phyloP scores from a whole-genome alignment of 1,140 invertebrate genomes.

The Drosophila oshimai region DNA sequence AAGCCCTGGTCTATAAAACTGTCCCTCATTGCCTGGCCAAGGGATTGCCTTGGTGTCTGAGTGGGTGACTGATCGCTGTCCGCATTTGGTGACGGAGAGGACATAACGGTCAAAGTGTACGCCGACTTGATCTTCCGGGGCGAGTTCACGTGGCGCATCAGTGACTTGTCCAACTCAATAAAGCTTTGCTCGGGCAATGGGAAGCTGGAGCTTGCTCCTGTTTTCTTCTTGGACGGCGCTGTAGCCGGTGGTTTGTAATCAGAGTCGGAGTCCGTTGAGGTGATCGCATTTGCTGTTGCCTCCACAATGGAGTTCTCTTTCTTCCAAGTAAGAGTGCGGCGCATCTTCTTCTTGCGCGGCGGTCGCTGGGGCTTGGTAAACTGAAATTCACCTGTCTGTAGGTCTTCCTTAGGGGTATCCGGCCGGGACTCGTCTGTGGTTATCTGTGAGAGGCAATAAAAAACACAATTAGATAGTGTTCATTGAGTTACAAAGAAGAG shows the following conservation, averaged over 20 bases:
- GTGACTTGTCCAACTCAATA: conserved; percentile 59
- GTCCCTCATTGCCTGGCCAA: conserved; percentile 44
- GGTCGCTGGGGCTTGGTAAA: conserved; percentile 60
- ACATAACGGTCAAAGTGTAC: conserved; percentile 65
- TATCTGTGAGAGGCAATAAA: conserved; percentile 27
- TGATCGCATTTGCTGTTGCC: conserved; percentile 50
- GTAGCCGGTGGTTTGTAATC: conserved; percentile 38
- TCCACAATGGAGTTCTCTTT: conserved; percentile 75
- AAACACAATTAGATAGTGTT: background rate
- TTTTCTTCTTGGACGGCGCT: conserved; percentile 43
- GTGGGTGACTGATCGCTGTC: conserved; percentile 62
- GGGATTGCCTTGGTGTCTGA: conserved; percentile 50
- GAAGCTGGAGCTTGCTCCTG: background rate
- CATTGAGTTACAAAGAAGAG: background rate
- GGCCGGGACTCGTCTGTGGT: conserved; percentile 74
- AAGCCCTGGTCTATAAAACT: conserved; percentile 76
- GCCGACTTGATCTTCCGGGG: conserved; percentile 69
- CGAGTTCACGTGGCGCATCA: conserved; percentile 65
- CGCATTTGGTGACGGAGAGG: conserved; percentile 65
- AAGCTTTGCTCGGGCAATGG: conserved; percentile 52
- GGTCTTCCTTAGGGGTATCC: conserved; percentile 26
- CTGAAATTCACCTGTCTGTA: conserved; percentile 35
- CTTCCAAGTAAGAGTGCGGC: conserved; percentile 74
- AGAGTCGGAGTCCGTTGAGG: conserved; percentile 70
- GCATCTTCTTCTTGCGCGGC: conserved; percentile 79